These are phyloP conservation scores for Hemibagrus guttatus DNA, from an alignment of 2,797 vertebrate species.

Conservation along the genomic window DNA sequence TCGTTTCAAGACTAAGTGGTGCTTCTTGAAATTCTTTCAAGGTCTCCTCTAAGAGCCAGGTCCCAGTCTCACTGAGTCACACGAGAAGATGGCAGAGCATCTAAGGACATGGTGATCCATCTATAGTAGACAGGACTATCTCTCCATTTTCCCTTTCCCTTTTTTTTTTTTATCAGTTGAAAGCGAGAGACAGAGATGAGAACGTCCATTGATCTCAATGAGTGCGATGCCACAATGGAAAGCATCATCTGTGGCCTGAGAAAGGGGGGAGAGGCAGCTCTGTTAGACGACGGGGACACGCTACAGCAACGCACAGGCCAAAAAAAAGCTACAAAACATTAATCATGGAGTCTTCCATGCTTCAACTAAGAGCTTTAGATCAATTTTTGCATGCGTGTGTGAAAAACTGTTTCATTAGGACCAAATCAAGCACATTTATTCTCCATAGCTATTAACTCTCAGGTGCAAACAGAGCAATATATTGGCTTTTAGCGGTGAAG, in stretches of 20 bases:
- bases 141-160: constrained; percentile 2
- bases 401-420: constrained; percentile 17
- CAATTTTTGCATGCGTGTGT: constrained; percentile 7
- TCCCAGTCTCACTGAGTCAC: background rate
- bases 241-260: constrained; percentile 11
- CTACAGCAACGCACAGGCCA: background rate
- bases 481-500: background rate
- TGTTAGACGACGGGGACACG: background rate
- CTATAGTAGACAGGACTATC: constrained; percentile 8
- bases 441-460: constrained; percentile 10
- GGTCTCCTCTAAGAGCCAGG: background rate
- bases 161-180: constrained; percentile 26
- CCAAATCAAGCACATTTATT: constrained; percentile 3
- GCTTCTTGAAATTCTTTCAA: constrained; percentile 4
- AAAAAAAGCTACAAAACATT: constrained; percentile 14
- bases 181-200: constrained; percentile 13
- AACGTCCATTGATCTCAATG: constrained; percentile 19
- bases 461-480: background rate
- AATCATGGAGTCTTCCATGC: background rate
- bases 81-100: background rate
- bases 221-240: constrained; percentile 16
- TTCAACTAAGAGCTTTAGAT: constrained; percentile 7
- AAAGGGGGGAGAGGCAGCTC: constrained; percentile 28
- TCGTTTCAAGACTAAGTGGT: background rate
- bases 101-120: constrained; percentile 30